Evolutionary conservation across 2,797 vertebrate genomes (phyloP).

Genomic region (Anableps anableps): DNA sequence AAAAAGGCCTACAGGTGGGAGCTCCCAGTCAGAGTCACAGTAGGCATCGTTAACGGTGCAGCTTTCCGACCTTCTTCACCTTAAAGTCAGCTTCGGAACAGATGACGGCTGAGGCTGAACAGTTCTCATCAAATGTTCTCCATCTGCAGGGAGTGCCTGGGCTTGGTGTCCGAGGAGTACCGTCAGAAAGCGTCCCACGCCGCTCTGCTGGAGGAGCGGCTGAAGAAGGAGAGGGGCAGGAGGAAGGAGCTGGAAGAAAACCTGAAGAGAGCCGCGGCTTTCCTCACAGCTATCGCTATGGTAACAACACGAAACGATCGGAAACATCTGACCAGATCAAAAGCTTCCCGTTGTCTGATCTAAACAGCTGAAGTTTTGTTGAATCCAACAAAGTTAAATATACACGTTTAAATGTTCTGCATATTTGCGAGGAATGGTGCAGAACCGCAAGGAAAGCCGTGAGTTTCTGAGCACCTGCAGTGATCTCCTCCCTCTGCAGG

Average conservation of each 20-base stretch:
- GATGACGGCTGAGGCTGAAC: background rate
- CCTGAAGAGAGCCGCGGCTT: background rate
- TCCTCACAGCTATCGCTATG: background rate
- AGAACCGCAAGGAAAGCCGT: no score
- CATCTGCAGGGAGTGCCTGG: constrained; percentile 1
- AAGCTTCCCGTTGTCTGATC: background rate
- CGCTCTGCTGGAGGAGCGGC: background rate
- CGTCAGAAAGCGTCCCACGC: rapidly evolving
- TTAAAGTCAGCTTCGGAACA: background rate
- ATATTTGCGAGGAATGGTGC: no score
- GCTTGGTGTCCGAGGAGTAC: rapidly evolving
- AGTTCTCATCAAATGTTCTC: no score
- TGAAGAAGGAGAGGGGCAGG: background rate
- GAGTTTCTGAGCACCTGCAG: no score
- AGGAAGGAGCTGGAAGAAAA: background rate
- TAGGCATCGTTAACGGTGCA: no score
- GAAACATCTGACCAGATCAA: background rate
- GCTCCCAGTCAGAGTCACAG: background rate
- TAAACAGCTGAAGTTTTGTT: no score
- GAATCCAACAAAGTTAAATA: no score
- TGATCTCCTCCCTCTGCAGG: constrained; percentile 19
- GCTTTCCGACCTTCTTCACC: background rate
- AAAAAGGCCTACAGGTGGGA: background rate
- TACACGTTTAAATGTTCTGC: no score
- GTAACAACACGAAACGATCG: constrained; percentile 11